Conservation (phyloP, 2,797 vertebrate genomes). For the Muraenolepis orangiensis region DNA sequence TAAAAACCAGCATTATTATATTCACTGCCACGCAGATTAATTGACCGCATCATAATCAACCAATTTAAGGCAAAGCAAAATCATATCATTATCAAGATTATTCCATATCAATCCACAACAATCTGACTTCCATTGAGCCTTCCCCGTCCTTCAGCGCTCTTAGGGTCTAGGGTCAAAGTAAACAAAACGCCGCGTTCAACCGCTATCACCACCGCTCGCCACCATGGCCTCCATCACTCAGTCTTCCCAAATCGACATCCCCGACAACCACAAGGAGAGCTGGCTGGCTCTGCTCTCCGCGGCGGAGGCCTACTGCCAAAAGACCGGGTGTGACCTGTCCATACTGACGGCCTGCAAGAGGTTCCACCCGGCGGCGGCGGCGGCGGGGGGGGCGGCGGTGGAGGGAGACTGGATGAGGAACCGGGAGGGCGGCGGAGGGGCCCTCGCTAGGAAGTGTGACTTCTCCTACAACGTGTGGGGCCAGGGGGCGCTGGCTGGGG, state of each 20-base stretch:
- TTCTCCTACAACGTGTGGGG: constrained; percentile 82
- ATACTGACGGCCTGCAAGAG: constrained; percentile 82
- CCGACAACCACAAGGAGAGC: constrained; percentile 86
- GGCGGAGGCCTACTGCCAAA: constrained; percentile 82
- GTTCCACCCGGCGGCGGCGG: constrained; percentile 53
- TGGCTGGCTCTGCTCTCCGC: constrained; percentile 84
- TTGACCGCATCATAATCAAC: neutral
- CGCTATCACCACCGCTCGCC: constrained; percentile 28
- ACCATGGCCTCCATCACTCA: constrained; percentile 73
- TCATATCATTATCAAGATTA: constrained; percentile 28
- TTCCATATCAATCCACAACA: neutral
- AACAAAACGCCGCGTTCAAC: neutral
- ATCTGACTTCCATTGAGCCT: neutral
- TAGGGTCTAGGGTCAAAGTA: neutral
- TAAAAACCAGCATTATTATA: constrained; percentile 56
- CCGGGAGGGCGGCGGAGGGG: constrained; percentile 50
- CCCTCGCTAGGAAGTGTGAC: constrained; percentile 61
- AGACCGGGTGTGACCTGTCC: constrained; percentile 85
- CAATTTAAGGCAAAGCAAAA: constrained; percentile 13
- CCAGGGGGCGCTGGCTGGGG: constrained; percentile 81
- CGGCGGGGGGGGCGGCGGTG: constrained; percentile 14
- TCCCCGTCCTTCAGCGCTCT: neutral
- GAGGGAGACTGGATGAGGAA: constrained; percentile 58
- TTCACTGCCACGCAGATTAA: constrained; percentile 6
- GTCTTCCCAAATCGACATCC: constrained; percentile 73